Conservation (phyloP, 1,140 invertebrate species). For the Hirudo medicinalis region DNA sequence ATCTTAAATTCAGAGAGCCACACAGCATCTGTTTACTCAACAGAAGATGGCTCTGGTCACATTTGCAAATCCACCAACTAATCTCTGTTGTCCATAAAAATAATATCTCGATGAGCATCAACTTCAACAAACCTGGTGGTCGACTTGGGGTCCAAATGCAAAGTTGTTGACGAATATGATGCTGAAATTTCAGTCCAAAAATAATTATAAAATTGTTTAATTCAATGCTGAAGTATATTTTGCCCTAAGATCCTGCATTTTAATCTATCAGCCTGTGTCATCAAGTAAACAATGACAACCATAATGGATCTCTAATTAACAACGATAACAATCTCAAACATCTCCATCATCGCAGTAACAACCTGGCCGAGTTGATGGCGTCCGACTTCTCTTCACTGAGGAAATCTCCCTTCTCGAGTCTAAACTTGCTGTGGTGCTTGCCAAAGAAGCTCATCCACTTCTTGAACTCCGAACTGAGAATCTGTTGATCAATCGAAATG, state of each 20-base stretch:
- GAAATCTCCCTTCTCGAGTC: slow-evolving; percentile 76
- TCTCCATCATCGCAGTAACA: neutral
- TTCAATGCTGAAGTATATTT: neutral
- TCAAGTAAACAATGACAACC: too few relatives aligned
- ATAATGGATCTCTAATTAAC: too few relatives aligned
- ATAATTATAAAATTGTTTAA: neutral
- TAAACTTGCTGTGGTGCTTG: slow-evolving; percentile 77
- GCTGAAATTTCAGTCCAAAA: slow-evolving; percentile 31
- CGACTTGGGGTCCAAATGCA: slow-evolving; percentile 88
- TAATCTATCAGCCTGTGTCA: too few relatives aligned
- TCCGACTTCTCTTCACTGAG: slow-evolving; percentile 68
- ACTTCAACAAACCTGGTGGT: slow-evolving; percentile 52
- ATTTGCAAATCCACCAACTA: too few relatives aligned
- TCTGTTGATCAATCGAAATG: slow-evolving; percentile 42
- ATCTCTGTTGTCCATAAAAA: too few relatives aligned
- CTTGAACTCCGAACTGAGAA: slow-evolving; percentile 74
- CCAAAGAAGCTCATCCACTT: slow-evolving; percentile 95
- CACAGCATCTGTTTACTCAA: too few relatives aligned
- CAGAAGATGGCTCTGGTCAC: too few relatives aligned
- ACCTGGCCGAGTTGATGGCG: slow-evolving; percentile 73
- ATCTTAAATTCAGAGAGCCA: too few relatives aligned
- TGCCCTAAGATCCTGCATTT: too few relatives aligned
- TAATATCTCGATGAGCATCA: too few relatives aligned
- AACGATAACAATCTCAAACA: neutral
- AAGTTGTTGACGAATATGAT: slow-evolving; percentile 98